Percentiles rank a stretch among this genome's conserved stretches.
Evolutionary conservation across 2,888 invertebrate species (phyloP).

Genomic region (Danaus chrysippus): DNA sequence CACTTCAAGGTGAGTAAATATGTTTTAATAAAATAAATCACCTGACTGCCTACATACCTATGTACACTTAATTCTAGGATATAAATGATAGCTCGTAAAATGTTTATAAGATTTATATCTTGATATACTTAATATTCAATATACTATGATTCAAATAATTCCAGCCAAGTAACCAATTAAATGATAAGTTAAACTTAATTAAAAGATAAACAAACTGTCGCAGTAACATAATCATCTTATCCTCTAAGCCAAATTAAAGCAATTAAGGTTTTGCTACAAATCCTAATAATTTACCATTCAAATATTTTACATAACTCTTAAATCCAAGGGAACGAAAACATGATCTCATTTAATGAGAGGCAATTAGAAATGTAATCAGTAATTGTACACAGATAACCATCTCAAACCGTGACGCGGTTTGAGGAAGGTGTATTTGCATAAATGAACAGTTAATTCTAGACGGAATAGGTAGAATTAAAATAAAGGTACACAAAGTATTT

Average conservation of each 20-base stretch:
- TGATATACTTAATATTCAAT: background rate
- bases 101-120: background rate
- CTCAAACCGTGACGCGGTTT: background rate
- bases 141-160: no score
- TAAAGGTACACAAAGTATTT: conserved; percentile 13
- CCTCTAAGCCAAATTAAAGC: background rate
- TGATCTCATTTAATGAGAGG: conserved; percentile 15
- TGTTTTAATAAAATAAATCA: background rate
- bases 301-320: background rate
- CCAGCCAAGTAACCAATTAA: no score
- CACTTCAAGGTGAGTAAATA: no score
- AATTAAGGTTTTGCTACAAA: no score
- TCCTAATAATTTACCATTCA: no score
- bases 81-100: background rate
- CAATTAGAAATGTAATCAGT: conserved; percentile 18
- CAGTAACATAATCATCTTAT: background rate
- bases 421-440: conserved; percentile 30
- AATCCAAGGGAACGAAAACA: conserved; percentile 11
- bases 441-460: conserved; percentile 30
- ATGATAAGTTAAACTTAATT: no score
- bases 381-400: conserved; percentile 5
- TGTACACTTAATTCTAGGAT: background rate
- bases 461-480: conserved; percentile 15
- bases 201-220: no score
- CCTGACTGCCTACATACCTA: background rate